A percentile compares a stretch with the other conserved stretches of the same genome.
phyloP scores from a whole-genome alignment of 2,888 invertebrate species.

The Caenorhabditis japonica region DNA sequence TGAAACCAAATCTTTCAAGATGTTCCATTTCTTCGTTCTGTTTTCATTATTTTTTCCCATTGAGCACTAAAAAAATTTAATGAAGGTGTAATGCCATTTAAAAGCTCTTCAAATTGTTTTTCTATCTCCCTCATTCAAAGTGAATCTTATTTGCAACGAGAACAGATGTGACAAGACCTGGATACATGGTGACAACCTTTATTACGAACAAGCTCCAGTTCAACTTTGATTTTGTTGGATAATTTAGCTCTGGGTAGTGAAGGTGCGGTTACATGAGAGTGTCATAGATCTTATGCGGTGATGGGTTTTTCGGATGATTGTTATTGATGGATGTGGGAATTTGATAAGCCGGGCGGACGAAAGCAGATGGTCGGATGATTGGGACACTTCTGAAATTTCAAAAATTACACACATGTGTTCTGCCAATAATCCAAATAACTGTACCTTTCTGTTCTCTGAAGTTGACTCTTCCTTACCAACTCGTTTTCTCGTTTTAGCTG shows the following conservation, averaged over 20 bases:
- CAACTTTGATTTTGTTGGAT: slow-evolving; percentile 10
- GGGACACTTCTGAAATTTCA: slow-evolving; percentile 43
- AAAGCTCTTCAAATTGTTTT: slow-evolving; percentile 12
- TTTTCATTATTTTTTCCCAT: slow-evolving; percentile 9
- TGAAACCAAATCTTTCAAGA: too few species aligned
- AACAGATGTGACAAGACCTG: slow-evolving; percentile 37
- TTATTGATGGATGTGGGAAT: slow-evolving; percentile 45
- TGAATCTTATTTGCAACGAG: too few species aligned
- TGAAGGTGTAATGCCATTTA: slow-evolving; percentile 46
- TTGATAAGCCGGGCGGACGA: slow-evolving; percentile 67
- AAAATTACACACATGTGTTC: not conserved
- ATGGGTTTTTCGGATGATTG: slow-evolving; percentile 47
- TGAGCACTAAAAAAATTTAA: slow-evolving; percentile 21
- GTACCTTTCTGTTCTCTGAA: slow-evolving; percentile 34
- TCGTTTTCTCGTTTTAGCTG: slow-evolving; percentile 71
- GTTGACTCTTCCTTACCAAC: slow-evolving; percentile 39
- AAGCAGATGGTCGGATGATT: slow-evolving; percentile 63
- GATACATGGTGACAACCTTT: slow-evolving; percentile 8
- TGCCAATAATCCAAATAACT: not conserved
- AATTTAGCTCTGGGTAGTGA: not conserved
- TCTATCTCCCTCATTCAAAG: slow-evolving; percentile 3
- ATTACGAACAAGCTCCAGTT: slow-evolving; percentile 47
- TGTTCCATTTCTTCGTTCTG: too few species aligned
- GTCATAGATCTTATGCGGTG: slow-evolving; percentile 70
- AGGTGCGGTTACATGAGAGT: slow-evolving; percentile 65